These are phyloP conservation scores for Neomorphus geoffroyi DNA, from an alignment of 2,797 vertebrate species.

Conservation along the genomic window DNA sequence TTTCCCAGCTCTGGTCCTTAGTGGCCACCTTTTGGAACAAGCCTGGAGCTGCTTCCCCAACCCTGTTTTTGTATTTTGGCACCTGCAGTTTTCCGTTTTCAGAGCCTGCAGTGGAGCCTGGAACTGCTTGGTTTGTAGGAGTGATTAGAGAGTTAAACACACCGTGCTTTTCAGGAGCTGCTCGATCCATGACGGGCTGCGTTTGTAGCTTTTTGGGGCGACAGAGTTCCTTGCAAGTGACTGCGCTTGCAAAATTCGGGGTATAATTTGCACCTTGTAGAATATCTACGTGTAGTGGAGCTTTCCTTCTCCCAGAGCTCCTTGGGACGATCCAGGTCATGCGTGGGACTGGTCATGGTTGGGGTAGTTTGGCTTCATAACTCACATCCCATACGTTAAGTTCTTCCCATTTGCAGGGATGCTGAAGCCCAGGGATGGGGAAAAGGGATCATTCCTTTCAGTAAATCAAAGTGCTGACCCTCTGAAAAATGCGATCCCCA, in stretches of 20 bases:
- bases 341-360: fast-evolving
- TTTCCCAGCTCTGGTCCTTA: not conserved
- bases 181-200: not conserved
- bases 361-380: fast-evolving
- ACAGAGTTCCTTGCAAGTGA: fast-evolving
- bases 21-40: not conserved
- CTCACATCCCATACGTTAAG: fast-evolving
- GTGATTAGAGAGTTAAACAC: not conserved
- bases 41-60: not conserved
- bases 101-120: not conserved
- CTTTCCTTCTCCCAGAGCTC: not conserved
- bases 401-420: not conserved
- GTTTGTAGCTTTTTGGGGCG: not conserved
- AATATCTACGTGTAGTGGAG: not conserved
- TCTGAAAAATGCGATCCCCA: not conserved
- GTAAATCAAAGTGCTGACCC: not conserved
- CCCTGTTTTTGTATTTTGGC: not conserved
- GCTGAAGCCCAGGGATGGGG: not conserved
- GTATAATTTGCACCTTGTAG: not conserved
- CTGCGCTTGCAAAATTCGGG: not conserved
- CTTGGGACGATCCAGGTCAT: fast-evolving
- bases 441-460: not conserved
- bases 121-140: not conserved
- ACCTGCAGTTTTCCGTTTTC: not conserved
- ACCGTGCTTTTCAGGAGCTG: not conserved